A percentile compares a stretch with the other conserved stretches of the same genome.
Conservation (phyloP, 1,140 invertebrate genomes). For the Amphibalanus amphitrite region DNA sequence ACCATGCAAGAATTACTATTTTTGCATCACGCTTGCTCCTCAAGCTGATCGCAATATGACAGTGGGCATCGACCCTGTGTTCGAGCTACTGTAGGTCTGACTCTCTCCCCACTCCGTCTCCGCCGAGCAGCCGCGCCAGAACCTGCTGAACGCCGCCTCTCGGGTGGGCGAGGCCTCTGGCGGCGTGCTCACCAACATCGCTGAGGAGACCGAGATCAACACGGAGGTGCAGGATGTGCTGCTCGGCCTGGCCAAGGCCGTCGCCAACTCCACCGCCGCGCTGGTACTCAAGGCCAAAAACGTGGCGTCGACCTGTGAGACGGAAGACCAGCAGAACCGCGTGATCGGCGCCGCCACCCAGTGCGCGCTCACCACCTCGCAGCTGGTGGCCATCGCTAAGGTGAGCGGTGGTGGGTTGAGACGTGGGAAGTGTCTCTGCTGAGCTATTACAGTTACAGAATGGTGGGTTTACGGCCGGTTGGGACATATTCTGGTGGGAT, state of each 20-base stretch:
- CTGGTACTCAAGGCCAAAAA: slow-evolving; percentile 87
- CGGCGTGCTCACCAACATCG: slow-evolving; percentile 80
- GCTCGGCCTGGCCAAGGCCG: slow-evolving; percentile 75
- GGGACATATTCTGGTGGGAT: no score
- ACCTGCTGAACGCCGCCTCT: slow-evolving; percentile 78
- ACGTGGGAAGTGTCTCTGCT: no score
- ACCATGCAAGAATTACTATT: no score
- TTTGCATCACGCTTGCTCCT: no score
- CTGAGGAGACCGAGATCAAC: slow-evolving; percentile 62
- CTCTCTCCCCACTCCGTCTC: no score
- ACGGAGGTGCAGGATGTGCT: slow-evolving; percentile 49
- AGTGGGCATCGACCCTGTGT: no score
- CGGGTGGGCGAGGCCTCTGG: slow-evolving; percentile 90
- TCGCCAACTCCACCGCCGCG: slow-evolving; percentile 90
- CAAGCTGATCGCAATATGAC: no score
- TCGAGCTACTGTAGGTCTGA: no score
- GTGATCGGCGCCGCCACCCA: slow-evolving; percentile 90
- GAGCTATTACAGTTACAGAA: no score
- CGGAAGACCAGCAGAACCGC: slow-evolving; percentile 45
- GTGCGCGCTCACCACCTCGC: slow-evolving; percentile 90
- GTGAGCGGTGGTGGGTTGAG: no score
- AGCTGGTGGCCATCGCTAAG: slow-evolving; percentile 93
- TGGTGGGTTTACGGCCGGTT: no score
- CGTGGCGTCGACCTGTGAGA: slow-evolving; percentile 65
- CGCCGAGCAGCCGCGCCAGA: slow-evolving; percentile 56